Evolutionary conservation across 2,888 invertebrate genomes (phyloP), one percentile per base, ranked within the genome.

Genomic region (Apeira syringaria): DNA sequence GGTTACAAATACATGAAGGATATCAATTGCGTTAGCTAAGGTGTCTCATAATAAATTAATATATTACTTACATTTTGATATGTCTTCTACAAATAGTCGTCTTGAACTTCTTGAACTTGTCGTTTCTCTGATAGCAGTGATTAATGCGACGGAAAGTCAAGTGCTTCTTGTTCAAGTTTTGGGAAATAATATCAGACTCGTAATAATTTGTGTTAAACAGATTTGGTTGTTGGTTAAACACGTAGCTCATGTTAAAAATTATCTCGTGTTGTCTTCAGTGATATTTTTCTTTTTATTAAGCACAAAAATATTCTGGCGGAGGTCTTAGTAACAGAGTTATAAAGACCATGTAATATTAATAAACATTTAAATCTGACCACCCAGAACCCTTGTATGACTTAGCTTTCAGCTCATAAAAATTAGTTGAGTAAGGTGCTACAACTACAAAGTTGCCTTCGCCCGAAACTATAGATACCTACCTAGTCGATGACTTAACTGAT

Each of bases 51-150:
- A n/a, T n/a, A n/a, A n/a, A n/a, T n/a, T n/a, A n/a, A 15, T 15
- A 5, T 17, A 17, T 17, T 70, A 87, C 88, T 88, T 68, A 88
- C 89, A 88, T 88, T 64, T 70, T 86, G 43, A 71, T 53, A 61
- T 80, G 69, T 80, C 70, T 76, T 80, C 69, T 80, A 33, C 51
- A 68, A 64, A 66, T 53, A 37, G 68, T 59, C 71, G 74, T 79
- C 75, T 78, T 89, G 40, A 74, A 75, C 63, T 84, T 87, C 72
- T 80, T 83, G 33, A 75, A 62, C 59, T 77, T 83, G 61, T 83
- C 74, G 53, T 75, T 84, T 78, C 79, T 74, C 61, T 76, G 74
- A 65, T 47, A 74, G 65, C 59, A 68, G 47, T 66, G 64, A 55
- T 76, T 80, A 48, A 67, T 74, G 38, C 67, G 69, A 44, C 64